A percentile compares a stretch with the other conserved stretches of the same genome.
These are phyloP conservation scores for Anguilla marmorata DNA, from an alignment of 2,797 vertebrate species.

Conservation along the genomic window DNA sequence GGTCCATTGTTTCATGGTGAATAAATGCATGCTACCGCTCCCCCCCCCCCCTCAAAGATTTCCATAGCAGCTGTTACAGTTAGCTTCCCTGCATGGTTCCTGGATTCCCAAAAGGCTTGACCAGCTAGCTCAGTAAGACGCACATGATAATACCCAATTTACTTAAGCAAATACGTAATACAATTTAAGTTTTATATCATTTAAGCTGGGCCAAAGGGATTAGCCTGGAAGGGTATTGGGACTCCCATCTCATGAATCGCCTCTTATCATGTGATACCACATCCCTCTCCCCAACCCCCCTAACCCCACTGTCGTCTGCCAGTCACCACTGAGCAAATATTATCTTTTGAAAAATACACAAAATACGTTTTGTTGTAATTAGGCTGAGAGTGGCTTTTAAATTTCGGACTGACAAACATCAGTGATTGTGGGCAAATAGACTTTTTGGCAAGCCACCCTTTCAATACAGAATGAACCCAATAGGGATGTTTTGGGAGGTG, in stretches of 20 bases:
- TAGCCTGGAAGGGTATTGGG: background rate
- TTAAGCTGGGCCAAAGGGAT: background rate
- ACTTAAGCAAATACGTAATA: background rate
- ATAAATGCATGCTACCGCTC: background rate
- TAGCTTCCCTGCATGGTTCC: background rate
- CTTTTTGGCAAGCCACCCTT: background rate
- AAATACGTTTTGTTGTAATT: slow-evolving; percentile 3
- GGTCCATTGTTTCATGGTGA: background rate
- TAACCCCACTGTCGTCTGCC: background rate
- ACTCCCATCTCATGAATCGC: background rate
- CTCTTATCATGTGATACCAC: background rate
- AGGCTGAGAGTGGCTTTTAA: background rate
- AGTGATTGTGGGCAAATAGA: background rate
- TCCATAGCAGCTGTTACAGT: background rate
- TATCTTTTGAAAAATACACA: background rate
- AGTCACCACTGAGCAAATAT: background rate
- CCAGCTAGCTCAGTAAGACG: background rate
- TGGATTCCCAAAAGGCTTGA: background rate
- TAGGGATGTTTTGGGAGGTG: background rate
- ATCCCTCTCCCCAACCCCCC: background rate
- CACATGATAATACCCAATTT: background rate
- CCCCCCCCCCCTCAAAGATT: too few relatives aligned
- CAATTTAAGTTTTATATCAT: background rate
- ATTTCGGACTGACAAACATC: background rate
- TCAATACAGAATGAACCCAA: background rate